Base-by-base conservation (phyloP, 1,140 invertebrate species). In the Riptortus pedestris region DNA sequence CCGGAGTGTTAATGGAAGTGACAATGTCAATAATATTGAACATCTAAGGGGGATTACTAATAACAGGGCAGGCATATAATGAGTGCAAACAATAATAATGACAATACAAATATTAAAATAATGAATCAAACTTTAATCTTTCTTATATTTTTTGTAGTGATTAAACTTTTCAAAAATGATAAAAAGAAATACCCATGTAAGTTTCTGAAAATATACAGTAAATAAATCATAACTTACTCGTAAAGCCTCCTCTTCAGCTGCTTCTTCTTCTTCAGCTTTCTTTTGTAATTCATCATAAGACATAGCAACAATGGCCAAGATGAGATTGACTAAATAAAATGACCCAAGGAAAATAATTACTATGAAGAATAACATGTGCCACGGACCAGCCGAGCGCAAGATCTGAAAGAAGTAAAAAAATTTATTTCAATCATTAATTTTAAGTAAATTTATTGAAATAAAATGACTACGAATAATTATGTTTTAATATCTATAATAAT, bases 251-350 rank as follows among this genome's bases (percentile, higher is more conserved):
- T 93, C 89, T 77, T 94, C 91, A 38, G 89, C 89, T 62, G 87
- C 85, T 74, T 96, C 93, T 74, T 98, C 94, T 75, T 96, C 93
- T 76, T 95, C 89, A 20, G 94, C 94, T 79, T 96, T 95, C 82
- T 96, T 96, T 78, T 97, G 93, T 74, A 97, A 83, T 75, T 98
- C 94, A 75, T 98, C 93, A 78, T 98, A 98, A 18, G 93, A 96
- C 94, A 98, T 97, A 70, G 95, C 94, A 75, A 98, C 96, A 79
- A 98, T 98, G 75, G 96, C 95, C 79, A 98, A 87, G 75, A 98
- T 98, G 79, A 98, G 86, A 79, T 98, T 98, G 67, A 98, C 92
- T 71, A 98, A 85, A 81, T 98, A 98, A 80, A 97, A 98, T 58
- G 95, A 98, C 69, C 95, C 94, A 72, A 98, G 82, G 79, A 98